phyloP scores from a whole-genome alignment of 2,797 vertebrate genomes.

The Pseudochirops corinnae region DNA sequence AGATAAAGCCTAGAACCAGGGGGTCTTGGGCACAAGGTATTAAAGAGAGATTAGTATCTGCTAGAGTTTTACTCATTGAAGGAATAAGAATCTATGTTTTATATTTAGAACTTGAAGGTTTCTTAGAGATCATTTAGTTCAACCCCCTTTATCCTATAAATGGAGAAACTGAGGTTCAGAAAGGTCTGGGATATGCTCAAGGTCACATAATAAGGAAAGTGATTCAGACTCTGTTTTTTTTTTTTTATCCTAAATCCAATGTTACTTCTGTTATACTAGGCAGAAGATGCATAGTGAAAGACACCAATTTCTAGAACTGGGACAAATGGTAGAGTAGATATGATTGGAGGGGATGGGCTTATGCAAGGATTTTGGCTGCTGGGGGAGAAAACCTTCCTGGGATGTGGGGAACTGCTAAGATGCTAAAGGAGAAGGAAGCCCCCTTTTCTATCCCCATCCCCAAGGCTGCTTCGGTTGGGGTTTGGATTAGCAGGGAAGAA shows the following conservation, averaged over 20 bases:
- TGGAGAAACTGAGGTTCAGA: not conserved
- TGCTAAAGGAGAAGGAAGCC: not conserved
- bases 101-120: not conserved
- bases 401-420: not conserved
- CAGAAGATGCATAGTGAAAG: not conserved
- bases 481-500: not conserved
- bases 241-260: not conserved
- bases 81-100: not conserved
- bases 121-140: not conserved
- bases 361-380: too few relatives aligned
- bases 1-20: not conserved
- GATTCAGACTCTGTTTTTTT: not conserved
- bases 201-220: not conserved
- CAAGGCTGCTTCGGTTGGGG: not conserved
- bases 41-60: too few relatives aligned
- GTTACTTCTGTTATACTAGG: not conserved
- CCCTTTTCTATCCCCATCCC: too few relatives aligned
- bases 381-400: not conserved
- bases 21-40: not conserved
- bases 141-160: not conserved
- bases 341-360: not conserved
- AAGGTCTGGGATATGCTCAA: not conserved
- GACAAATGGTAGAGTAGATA: not conserved
- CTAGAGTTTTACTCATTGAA: not conserved
- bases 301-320: not conserved